Base-by-base conservation (phyloP, 1,140 invertebrate genomes). In the Euglossa dilemma region DNA sequence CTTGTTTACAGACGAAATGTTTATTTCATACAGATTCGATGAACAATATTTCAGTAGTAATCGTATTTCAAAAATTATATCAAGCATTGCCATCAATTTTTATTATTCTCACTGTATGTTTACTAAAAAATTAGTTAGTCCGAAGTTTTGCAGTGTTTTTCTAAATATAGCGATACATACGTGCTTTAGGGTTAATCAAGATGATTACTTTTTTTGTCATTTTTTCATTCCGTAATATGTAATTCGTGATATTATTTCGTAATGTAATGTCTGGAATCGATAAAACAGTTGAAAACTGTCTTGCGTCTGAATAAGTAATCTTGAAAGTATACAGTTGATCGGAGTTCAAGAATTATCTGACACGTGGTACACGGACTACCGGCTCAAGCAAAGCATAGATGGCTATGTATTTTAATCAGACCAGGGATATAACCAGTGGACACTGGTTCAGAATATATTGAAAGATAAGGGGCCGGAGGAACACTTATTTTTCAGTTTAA, bases 271-370 rank as follows among this genome's bases (percentile, higher is more conserved):
- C n/a, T 64, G 8, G 7, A 18, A 16, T 7, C 14, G 50, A 64
- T 47, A 66, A 56, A 12, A 59, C 18, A 28, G 4, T 56, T 54
- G 59, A 66, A 80, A 80, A 80, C 20, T 12, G 12, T 7, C 9
- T 16, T 23, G 14, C 36, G 18, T 9, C 7, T 69, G 8, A 45
- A 25, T 0, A 20, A 54, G 14, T 36, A 64, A 64, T 47, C 36
- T 20, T 36, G 28, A 23, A 70, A 57, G 12, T 0, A 69, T 56
- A 28, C 18, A 28, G 16, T n/a, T 74, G 72, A 67, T 81, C 59
- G 52, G 52, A 75, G 72, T 75, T 75, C 52, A 81, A 67, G 61
- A 66, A 56, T 75, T 81, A 81, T 81, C 61, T 75, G 63, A 75
- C 80, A 59, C 28, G 63, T 69, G 61, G 20, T 76, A 50, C n/a